Evolutionary conservation across 2,888 invertebrate species (phyloP), one percentile per base, ranked within the genome.

Genomic region (Eledona agricola): DNA sequence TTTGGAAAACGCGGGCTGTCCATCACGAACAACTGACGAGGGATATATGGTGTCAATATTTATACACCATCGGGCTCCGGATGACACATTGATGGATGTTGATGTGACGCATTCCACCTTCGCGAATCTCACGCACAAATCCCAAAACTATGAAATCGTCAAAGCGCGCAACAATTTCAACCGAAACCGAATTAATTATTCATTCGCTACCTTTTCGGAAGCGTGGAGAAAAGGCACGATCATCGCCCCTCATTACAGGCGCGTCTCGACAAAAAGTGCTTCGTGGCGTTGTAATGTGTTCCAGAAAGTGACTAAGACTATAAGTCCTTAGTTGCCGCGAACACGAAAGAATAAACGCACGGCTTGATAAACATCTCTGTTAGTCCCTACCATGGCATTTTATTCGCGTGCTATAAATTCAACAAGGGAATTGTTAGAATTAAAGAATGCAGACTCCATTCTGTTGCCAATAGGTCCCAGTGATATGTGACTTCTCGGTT

Each of bases 11-110:
- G 32, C 29, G 40, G 29, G 60, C 62, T 69, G 68, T 69, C 68
- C 65, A 69, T 69, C 68, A 69, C 62, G 51, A 10, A 38, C 17
- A 6, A 4, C 19, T 60, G 72, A 62, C 66, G 74, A 73, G 64
- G 71, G 74, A 76, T 73, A 74, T 71, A 75, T 74, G 64, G 71
- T 68, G 70, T 75, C 74, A 76, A 76, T 76, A 75, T 76, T 76
- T 76, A 75, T 66, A 71, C 69, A 57, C 56, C 43, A 42, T 51
- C 32, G 55, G 58, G 57, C 37, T 19, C 49, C 53, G 63, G 69
- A 67, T 67, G 72, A 72, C 72, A 72, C 64, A 72, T 71, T 73
- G 72, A 73, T 74, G 69, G 63, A 70, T 67, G 64, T 60, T 60
- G 53, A 60, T 49, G 51, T 58, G 67, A 67, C 45, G 31, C 45